phyloP scores from a whole-genome alignment of 2,113 vertebrate genomes.

The Zootoca vivipara region DNA sequence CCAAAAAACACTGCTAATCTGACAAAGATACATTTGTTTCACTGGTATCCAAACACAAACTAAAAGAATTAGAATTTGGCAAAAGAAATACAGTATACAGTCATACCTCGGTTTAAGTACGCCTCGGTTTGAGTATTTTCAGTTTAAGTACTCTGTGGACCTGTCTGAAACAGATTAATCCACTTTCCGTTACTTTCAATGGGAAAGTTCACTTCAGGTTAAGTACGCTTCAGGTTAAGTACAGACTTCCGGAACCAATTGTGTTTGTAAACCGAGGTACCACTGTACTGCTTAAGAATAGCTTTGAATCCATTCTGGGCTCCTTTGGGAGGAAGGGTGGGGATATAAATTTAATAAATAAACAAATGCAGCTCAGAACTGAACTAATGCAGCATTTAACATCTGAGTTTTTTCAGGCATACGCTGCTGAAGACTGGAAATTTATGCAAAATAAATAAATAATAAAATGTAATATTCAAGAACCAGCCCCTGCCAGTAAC shows the following conservation, averaged over 20 bases:
- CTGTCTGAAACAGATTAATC: too few species aligned
- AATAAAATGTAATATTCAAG: not conserved
- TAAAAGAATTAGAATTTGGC: not conserved
- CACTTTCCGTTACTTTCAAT: too few species aligned
- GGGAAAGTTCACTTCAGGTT: too few species aligned
- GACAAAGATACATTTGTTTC: constrained; percentile 24
- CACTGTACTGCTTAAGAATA: rapidly evolving
- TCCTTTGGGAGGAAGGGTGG: not conserved
- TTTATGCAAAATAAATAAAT: not conserved
- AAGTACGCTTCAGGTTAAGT: too few species aligned
- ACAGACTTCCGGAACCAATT: too few species aligned
- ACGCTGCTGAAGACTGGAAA: not conserved
- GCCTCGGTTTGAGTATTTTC: too few species aligned
- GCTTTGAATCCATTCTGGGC: not conserved
- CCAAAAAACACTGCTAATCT: constrained; percentile 17
- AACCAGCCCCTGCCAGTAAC: not conserved
- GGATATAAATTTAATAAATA: too few species aligned
- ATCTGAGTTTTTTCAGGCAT: not conserved
- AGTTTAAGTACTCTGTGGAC: too few species aligned
- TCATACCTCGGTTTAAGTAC: too few species aligned
- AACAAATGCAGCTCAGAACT: not conserved
- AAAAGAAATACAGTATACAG: too few species aligned
- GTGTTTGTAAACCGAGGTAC: too few species aligned
- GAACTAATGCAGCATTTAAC: not conserved
- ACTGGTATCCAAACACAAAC: not conserved